Conservation (phyloP, 2,888 invertebrate species). For the Minunthozetes semirufus region DNA sequence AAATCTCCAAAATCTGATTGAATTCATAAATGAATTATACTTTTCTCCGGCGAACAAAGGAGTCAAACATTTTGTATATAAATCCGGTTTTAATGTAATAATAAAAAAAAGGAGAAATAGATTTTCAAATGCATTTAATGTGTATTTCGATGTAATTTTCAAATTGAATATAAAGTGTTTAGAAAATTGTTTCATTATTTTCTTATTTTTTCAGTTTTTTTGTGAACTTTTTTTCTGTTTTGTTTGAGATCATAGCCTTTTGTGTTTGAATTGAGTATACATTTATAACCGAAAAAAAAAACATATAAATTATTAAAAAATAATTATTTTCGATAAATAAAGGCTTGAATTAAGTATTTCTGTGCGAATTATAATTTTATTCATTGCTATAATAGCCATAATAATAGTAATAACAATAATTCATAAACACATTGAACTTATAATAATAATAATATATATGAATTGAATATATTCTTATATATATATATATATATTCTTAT, state of each 20-base stretch:
- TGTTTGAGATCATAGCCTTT: background rate
- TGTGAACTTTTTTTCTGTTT: background rate
- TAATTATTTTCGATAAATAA: background rate
- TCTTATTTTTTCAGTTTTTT: background rate
- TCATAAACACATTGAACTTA: no score
- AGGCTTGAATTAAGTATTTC: no score
- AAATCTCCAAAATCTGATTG: background rate
- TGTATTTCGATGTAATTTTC: background rate
- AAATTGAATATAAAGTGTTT: background rate
- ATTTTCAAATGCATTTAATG: background rate
- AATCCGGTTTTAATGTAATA: background rate
- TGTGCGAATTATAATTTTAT: no score
- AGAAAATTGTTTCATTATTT: background rate
- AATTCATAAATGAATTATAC: background rate
- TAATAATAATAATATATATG: no score
- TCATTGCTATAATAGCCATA: no score
- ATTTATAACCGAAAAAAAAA: background rate
- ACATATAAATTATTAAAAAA: background rate
- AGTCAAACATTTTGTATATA: background rate
- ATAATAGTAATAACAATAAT: no score
- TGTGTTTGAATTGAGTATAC: background rate
- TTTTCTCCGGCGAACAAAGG: background rate
- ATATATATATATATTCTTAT: no score
- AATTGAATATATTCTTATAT: no score
- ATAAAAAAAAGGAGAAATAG: background rate